Percentiles rank a stretch among this genome's conserved stretches.
These are phyloP conservation scores for Nasua narica DNA, from an alignment of 2,797 vertebrate species.

Conservation along the genomic window DNA sequence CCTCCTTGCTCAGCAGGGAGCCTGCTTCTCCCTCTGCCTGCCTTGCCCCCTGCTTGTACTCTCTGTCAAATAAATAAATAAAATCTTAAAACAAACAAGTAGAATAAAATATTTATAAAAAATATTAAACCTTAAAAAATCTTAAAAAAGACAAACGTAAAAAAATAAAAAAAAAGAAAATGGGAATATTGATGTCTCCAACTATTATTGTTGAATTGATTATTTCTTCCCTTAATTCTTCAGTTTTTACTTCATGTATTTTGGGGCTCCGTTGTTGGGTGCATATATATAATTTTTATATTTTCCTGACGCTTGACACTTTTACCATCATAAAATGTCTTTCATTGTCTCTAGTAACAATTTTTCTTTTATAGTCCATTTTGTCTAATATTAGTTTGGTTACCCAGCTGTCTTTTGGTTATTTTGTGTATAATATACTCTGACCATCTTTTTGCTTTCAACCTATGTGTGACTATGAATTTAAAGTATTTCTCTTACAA, in stretches of 20 bases:
- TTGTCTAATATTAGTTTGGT: neutral
- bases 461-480: neutral
- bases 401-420: neutral
- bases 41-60: too few species aligned
- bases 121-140: too few species aligned
- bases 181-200: neutral
- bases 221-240: neutral
- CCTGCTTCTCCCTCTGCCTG: too few species aligned
- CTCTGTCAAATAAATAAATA: too few species aligned
- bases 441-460: conserved; percentile 8
- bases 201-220: neutral
- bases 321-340: neutral
- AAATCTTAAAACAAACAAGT: too few species aligned
- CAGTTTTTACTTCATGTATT: neutral
- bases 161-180: neutral
- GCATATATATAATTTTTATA: neutral
- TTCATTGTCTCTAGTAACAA: neutral
- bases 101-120: too few species aligned
- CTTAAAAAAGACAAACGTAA: too few species aligned
- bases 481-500: conserved; percentile 13
- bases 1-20: too few species aligned
- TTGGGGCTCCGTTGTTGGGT: neutral
- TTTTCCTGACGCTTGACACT: neutral
- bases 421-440: neutral
- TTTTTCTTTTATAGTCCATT: neutral